phyloP scores from a whole-genome alignment of 2,797 vertebrate genomes.

The Stomatorhinus walkeri region DNA sequence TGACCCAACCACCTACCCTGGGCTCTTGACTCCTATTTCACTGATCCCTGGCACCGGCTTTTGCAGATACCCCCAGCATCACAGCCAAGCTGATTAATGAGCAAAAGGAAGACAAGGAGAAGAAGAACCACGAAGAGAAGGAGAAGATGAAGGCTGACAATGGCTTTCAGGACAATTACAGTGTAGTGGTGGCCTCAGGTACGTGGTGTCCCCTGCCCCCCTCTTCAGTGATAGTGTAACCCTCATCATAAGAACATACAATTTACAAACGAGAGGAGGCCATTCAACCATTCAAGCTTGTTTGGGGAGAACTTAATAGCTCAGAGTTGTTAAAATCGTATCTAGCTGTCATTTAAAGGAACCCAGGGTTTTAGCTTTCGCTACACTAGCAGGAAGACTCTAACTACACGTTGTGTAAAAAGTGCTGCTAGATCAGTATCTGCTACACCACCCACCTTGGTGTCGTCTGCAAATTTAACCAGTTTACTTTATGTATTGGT shows the following conservation, averaged over 20 bases:
- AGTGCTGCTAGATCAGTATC: too few species aligned
- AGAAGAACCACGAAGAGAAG: constrained; percentile 98
- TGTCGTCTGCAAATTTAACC: too few species aligned
- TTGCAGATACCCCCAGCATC: constrained; percentile 92
- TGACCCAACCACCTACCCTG: neutral
- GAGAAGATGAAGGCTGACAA: constrained; percentile 97
- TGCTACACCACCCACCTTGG: too few species aligned
- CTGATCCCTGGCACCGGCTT: neutral
- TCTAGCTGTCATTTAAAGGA: too few species aligned
- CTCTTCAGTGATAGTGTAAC: neutral
- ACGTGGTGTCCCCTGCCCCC: neutral
- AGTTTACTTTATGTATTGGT: too few species aligned
- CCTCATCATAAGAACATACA: neutral
- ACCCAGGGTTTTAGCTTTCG: too few species aligned
- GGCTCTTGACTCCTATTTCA: neutral
- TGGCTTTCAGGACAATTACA: constrained; percentile 98
- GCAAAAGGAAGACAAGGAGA: constrained; percentile 98
- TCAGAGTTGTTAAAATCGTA: too few species aligned
- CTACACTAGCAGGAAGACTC: too few species aligned
- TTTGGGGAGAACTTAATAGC: too few species aligned
- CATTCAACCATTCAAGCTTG: too few species aligned
- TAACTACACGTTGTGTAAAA: too few species aligned
- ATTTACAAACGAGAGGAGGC: too few species aligned
- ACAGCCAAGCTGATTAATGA: constrained; percentile 97
- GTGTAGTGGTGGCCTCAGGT: constrained; percentile 98